Base-by-base conservation (phyloP, 2,113 vertebrate species). In the Carassius gibelio region DNA sequence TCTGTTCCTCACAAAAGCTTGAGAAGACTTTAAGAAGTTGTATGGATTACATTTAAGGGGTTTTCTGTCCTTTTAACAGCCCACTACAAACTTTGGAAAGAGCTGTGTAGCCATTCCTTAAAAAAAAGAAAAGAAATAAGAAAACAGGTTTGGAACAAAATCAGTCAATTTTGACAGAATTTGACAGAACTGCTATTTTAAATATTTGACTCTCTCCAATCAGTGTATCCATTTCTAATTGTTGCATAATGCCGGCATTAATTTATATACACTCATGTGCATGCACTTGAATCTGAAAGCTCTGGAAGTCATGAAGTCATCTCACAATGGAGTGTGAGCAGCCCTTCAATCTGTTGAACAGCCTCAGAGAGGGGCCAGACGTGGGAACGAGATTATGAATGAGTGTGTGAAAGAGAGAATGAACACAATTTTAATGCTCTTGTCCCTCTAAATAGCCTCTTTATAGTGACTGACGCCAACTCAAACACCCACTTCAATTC, bases 361-460 rank as follows among this genome's bases (percentile, higher is more conserved):
- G 93, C 90, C 88, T 91, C 85, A 66, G 85, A 89, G 87, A 91
- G 90, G 91, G 92, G 90, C 87, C 26, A 90, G 93, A 94, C 90
- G 94, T 95, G 94, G 93, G 93, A 94, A 87, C 50, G 77, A 81
- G 77, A 83, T 82, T 84, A 83, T 86, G 89, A 86, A 79, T 84
- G 82, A 89, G 84, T 75, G 87, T 87, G 86, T 88, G 90, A 94
- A 93, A 91, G 92, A 92, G 92, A 88, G 91, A 94, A 93, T 93
- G 93, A 93, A 92, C 92, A 91, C 91, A 92, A 94, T 95, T 94
- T 92, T 94, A 87, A 78, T 82, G 34, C 88, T 86, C 92, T 94
- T 95, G 93, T 93, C 93, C 92, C 89, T 74, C 81, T 93, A 93
- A 95, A 94, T 89, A 92, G 94, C 90, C 93, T 92, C 92, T 94